Evolutionary conservation across 2,113 vertebrate species (phyloP).

Genomic region (Gopherus evgoodei): DNA sequence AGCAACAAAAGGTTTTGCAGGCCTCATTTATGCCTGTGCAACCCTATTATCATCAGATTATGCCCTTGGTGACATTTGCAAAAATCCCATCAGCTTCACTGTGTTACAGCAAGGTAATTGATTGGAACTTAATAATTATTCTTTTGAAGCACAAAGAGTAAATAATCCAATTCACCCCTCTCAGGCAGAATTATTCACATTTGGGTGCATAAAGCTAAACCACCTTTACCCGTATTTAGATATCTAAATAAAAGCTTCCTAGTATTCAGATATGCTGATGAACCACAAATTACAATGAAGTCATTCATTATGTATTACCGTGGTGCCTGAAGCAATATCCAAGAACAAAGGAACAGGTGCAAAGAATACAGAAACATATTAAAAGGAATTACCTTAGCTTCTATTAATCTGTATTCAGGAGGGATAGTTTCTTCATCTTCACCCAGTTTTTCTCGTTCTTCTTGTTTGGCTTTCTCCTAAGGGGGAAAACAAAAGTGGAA

Average conservation of each 20-base stretch:
- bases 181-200: background rate
- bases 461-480: slow-evolving; percentile 78
- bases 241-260: background rate
- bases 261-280: background rate
- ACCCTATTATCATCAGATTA: background rate
- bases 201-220: background rate
- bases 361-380: background rate
- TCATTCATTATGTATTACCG: background rate
- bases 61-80: fast-evolving
- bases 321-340: background rate
- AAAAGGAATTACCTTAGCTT: slow-evolving; percentile 71
- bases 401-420: slow-evolving; percentile 77
- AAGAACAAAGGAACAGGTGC: background rate
- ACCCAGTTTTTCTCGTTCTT: slow-evolving; percentile 76
- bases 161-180: background rate
- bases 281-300: background rate
- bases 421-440: slow-evolving; percentile 83
- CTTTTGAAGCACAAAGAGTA: background rate
- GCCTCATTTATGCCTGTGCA: background rate
- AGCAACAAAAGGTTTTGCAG: too few species aligned
- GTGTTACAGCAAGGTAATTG: background rate
- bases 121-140: background rate
- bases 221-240: fast-evolving
- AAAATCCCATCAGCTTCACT: background rate
- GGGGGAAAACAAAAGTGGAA: background rate